Base-by-base conservation (phyloP, 1,140 invertebrate genomes). In the Temnothorax longispinosus region DNA sequence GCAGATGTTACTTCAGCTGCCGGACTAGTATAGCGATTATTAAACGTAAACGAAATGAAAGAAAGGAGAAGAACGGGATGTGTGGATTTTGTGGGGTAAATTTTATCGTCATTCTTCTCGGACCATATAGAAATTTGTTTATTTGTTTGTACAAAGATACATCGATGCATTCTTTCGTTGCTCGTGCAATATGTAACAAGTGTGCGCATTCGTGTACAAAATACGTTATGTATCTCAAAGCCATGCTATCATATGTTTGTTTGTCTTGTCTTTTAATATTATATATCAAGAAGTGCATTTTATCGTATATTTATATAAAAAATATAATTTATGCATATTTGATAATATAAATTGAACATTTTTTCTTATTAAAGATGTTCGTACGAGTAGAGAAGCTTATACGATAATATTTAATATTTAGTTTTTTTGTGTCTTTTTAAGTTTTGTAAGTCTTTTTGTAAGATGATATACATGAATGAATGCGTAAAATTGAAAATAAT, bases 1-100 rank as follows among this genome's bases (percentile, higher is more conserved):
- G 93, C 93, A 95, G 94, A 95, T 95, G 94, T 94, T 94, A 91
- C 91, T 94, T 92, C 94, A 95, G 94, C 94, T 95, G 94, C 92
- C 91, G 87, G 85, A 86, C 85, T 60, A 81, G 71, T n/a, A n/a
- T 76, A 78, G 86, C 65, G 82, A 87, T 69, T 72, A 65, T 85
- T 72, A 84, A 75, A 88, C 41, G 18, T 65, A 62, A 64, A 74
- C 11, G 77, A 87, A 58, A 88, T 62, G 47, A 74, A 54, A 44
- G 35, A 35, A 27, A 56, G 32, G 32, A 38, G 13, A 18, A 62
- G 67, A 71, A 84, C 38, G 5, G 52, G 11, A 41, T 41, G 54
- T 41, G 54, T 4, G 27, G 44, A 82, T 82, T 47, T 71, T 72
- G 50, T 32, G 11, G 27, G n/a, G 6, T 21, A 72, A 72, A 81